Evolutionary conservation across 2,888 invertebrate genomes (phyloP), one percentile per base, ranked within the genome.

Genomic region (Volucella inanis): DNA sequence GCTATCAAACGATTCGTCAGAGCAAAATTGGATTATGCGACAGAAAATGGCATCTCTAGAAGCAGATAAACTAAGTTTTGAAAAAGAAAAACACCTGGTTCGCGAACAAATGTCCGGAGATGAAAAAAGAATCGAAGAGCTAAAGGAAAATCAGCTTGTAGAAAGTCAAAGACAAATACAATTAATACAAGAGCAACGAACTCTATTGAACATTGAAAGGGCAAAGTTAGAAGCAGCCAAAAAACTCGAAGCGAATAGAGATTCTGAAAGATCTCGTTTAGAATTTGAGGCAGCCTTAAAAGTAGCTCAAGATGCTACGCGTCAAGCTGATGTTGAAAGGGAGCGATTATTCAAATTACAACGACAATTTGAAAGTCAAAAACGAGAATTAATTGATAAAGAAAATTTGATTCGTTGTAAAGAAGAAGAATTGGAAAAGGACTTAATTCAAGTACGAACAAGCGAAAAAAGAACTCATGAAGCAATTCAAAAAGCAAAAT

Each of bases 1-100:
- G 9, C 83, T 92, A 0, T 89, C 90, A 0, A 91, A 90, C 71
- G 91, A 91, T 10, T 88, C 91, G 0, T 90, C 91, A 0, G 92
- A 92, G 55, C 92, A 92, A 47, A 92, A 91, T 68, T 92, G 92
- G 92, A 89, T 90, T 43, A 68, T 92, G 12, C 89, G 91, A 0
- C 92, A 92, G 87, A 91, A 91, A 72, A 87, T 91, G 88, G 87
- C 90, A n/a, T 88, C 89, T 8, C 77, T 92, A 3, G 92, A 92
- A 72, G 90, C 90, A 0, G 92, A 92, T 31, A 90, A 90, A 71
- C 77, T 88, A 10, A 88, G 91, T 0, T 91, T 92, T 39, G 91
- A 91, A 49, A 89, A 90, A 10, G 92, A 92, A 65, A 91, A 91
- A 49, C 87, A 89, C n/a, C 89, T 89, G 22, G 87, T 89, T 8